Base-by-base conservation (phyloP, 2,797 vertebrate genomes). In the Peromyscus eremicus region DNA sequence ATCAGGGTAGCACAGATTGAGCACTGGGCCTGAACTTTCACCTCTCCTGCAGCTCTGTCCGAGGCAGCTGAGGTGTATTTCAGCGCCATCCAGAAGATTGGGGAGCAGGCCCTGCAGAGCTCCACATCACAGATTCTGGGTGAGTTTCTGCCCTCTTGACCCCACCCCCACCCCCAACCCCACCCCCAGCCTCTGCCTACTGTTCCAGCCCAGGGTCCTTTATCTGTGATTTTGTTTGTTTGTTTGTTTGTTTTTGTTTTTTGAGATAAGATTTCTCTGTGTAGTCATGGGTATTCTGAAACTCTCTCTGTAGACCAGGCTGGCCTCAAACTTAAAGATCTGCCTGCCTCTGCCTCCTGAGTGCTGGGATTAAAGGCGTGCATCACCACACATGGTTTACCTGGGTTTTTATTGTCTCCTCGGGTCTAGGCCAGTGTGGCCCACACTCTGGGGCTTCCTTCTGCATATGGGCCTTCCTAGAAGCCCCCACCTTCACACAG, bases 1-100 rank as follows among this genome's bases (percentile, higher is more conserved):
- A 57, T 1, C 62, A 0, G 75, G 40, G 32, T 40, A 29, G 32
- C 0, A 0, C 62, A 10, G 14, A 62, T 8, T 0, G 12, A 43
- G 21, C 8, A 0, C 11, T 0, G 0, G 19, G 5, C 27, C 37
- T 32, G 5, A 37, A 52, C 11, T 23, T 6, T 32, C 3, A 4
- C 46, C 10, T 85, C 34, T 25, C 84, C 96, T 86, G 52, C 98
- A 99, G 99, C 98, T 21, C 98, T 99, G 79, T 99, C 99, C 0
- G 97, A 98, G 71, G 99, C 99, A 0, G 99, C 99, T 4, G 99
- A 99, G 91, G 98, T 99, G 37, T 99, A 99, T 98, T 99, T 99
- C 98, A 99, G 94, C 0, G 99, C 99, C 0, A 99, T 99, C 2
- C 99, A 99, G 97, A 99, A 99, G 98, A 99, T 99, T 2, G 99